phyloP scores from a whole-genome alignment of 1,140 invertebrate species.

The Notospermus geniculatus region DNA sequence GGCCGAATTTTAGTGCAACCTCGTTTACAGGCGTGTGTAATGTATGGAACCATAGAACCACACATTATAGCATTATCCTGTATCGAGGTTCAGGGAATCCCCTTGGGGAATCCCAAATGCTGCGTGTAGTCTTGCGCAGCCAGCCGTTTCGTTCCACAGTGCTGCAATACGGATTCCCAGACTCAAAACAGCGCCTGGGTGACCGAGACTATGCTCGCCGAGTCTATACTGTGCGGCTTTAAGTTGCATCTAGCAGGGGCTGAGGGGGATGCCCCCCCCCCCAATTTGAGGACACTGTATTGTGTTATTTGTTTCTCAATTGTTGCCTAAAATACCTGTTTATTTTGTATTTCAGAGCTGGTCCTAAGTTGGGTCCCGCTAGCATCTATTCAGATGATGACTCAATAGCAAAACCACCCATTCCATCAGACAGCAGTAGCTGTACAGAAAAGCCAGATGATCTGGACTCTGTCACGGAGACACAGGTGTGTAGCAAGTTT shows the following conservation, averaged over 20 bases:
- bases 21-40: no score
- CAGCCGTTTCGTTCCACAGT: no score
- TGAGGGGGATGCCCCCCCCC: background rate
- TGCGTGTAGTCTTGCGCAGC: no score
- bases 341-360: conserved; percentile 58
- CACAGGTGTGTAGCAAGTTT: conserved; percentile 66
- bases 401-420: conserved; percentile 57
- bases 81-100: no score
- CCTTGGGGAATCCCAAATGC: no score
- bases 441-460: conserved; percentile 92
- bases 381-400: conserved; percentile 94
- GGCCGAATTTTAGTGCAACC: no score
- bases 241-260: background rate
- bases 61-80: no score
- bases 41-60: no score
- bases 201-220: no score
- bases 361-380: conserved; percentile 86
- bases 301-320: background rate
- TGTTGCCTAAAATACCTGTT: conserved; percentile 37
- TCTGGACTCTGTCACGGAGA: conserved; percentile 67
- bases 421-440: conserved; percentile 29
- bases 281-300: background rate
- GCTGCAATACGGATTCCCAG: no score
- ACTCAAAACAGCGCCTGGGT: no score
- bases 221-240: no score